Evolutionary conservation across 2,113 vertebrate genomes (phyloP), one percentile per base, ranked within the genome.

Genomic region (Malurus melanocephalus): DNA sequence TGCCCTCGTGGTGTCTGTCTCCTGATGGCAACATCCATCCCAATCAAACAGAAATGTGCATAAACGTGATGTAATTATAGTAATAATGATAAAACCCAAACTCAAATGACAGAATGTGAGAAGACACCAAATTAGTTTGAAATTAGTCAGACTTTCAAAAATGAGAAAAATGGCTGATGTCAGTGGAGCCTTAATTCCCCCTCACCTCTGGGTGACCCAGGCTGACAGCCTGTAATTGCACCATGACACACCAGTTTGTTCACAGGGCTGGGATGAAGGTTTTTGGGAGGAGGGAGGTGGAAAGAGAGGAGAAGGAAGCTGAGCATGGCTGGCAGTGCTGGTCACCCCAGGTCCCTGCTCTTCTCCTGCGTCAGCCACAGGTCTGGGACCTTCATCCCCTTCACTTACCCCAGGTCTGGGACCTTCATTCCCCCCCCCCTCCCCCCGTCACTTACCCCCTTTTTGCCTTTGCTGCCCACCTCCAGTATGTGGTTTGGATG

Each of bases 71-170:
- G 16, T 84, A 92, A 95, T 92, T 89, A 85, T 22, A 81, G 84
- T 73, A 91, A 88, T 78, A 88, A 89, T 38, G 73, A 69, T 80
- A 88, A 84, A 85, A 64, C 16, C 2, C 56, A 61, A 76, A 48
- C 73, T 59, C 52, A 75, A 87, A 67, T 0, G 1, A 52, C 30
- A 78, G 90, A 86, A 77, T 55, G 51, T 38, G n/a, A 86, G 79
- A 91, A 71, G 59, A 79, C 57, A 78, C 6, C 21, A 30, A 78
- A 87, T 88, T 88, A 88, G 32, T 26, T 73, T 88, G 80, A 87
- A 94, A 92, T 93, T 88, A 94, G 65, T 84, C 80, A 83, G 51
- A 46, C 66, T 76, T 72, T 73, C 61, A 90, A 90, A 95, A 96
- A 90, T 73, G 69, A 94, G 59, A 92, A 86, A 91, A 91, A 90